Percentiles rank a stretch among this genome's conserved stretches.
Conservation (phyloP, 2,888 invertebrate species). For the Microplitis deprimator region DNA sequence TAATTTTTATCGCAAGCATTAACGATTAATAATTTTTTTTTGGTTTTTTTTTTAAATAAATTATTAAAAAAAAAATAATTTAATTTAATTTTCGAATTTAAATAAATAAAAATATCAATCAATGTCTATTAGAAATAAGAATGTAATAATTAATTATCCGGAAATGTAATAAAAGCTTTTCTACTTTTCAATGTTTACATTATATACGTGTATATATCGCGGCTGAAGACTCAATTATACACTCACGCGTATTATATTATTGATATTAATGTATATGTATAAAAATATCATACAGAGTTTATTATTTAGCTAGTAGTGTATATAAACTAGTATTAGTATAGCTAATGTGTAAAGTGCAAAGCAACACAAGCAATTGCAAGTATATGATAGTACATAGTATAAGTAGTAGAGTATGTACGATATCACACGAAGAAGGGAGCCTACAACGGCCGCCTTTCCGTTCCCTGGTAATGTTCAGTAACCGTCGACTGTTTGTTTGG, state of each 20-base stretch:
- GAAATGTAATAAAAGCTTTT: neutral
- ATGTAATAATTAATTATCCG: neutral
- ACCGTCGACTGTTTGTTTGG: slow-evolving; percentile 32
- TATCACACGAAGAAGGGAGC: slow-evolving; percentile 31
- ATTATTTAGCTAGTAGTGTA: no score
- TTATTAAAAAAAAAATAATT: neutral
- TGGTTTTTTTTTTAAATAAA: neutral
- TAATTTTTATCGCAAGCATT: neutral
- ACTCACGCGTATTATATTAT: neutral
- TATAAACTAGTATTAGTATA: neutral
- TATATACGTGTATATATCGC: neutral
- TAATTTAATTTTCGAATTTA: neutral
- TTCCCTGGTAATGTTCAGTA: slow-evolving; percentile 35
- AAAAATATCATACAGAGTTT: neutral
- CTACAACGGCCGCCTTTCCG: slow-evolving; percentile 27
- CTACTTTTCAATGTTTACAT: neutral
- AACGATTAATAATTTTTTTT: neutral
- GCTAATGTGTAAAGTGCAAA: slow-evolving; percentile 27
- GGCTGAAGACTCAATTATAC: neutral
- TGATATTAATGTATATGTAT: neutral
- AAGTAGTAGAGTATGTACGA: neutral
- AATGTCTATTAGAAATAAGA: neutral
- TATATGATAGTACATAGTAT: slow-evolving; percentile 1
- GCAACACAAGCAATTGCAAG: slow-evolving; percentile 23
- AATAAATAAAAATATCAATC: slow-evolving; percentile 1